These are phyloP conservation scores for Lasioglossum albipes DNA, from an alignment of 1,140 invertebrate genomes.

Conservation along the genomic window DNA sequence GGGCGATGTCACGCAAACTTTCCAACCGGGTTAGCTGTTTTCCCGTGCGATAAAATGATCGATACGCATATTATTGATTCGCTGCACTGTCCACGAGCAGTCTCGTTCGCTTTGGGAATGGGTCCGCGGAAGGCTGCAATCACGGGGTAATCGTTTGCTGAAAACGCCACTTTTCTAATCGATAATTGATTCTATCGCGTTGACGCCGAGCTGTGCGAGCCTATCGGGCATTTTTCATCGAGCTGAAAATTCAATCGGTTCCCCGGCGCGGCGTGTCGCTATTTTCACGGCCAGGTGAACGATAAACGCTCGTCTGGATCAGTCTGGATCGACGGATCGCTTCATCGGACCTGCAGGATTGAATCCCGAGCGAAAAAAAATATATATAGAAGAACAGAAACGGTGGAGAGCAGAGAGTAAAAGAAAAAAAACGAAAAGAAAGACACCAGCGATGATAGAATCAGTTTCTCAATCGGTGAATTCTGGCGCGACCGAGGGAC, in stretches of 20 bases:
- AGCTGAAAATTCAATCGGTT: neutral
- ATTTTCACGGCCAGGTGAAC: constrained; percentile 32
- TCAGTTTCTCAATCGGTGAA: constrained; percentile 34
- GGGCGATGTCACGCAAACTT: neutral
- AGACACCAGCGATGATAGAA: constrained; percentile 13
- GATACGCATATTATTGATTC: constrained; percentile 62
- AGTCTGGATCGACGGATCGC: constrained; percentile 17
- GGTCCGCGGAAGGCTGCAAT: constrained; percentile 22
- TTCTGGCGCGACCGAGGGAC: neutral
- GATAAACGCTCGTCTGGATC: constrained; percentile 26
- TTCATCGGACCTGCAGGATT: constrained; percentile 20
- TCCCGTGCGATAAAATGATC: constrained; percentile 47
- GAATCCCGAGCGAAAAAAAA: neutral
- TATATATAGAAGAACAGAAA: neutral
- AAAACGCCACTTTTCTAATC: constrained; percentile 68
- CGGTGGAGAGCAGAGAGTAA: no score
- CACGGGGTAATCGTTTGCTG: constrained; percentile 32
- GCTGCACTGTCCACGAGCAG: neutral
- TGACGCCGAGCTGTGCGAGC: neutral
- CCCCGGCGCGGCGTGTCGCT: neutral
- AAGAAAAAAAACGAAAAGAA: neutral
- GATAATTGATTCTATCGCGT: constrained; percentile 57
- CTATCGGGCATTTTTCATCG: neutral
- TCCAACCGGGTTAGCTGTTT: neutral
- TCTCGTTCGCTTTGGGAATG: neutral